Conservation (phyloP, 1,140 invertebrate genomes). For the Xylocopa sonorina region DNA sequence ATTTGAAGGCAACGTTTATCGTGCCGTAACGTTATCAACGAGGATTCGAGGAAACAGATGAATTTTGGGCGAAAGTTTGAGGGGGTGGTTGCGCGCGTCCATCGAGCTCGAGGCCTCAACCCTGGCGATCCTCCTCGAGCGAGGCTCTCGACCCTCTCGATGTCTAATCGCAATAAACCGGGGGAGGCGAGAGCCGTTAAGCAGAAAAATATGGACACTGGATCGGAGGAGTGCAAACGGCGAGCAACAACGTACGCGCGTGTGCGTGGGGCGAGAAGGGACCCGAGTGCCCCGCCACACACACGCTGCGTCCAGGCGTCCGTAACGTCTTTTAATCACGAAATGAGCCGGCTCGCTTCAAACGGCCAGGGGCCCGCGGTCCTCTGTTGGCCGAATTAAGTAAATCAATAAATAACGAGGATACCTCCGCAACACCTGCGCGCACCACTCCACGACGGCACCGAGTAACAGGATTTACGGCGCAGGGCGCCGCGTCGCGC, state of each 20-base stretch:
- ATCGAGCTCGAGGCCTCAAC: constrained; percentile 41
- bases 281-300: constrained; percentile 74
- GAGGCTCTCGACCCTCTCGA: no score
- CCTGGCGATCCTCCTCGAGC: no score
- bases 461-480: constrained; percentile 66
- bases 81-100: background rate
- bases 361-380: constrained; percentile 72
- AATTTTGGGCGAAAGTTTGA: no score
- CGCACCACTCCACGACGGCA: constrained; percentile 63
- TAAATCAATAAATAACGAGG: constrained; percentile 82
- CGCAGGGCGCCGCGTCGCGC: constrained; percentile 57
- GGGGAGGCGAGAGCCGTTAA: constrained; percentile 78
- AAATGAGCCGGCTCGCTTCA: constrained; percentile 78
- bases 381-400: constrained; percentile 79
- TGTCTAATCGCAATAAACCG: constrained; percentile 76
- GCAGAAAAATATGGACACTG: constrained; percentile 77
- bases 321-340: constrained; percentile 82
- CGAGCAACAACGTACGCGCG: constrained; percentile 7
- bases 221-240: constrained; percentile 35
- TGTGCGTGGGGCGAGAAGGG: constrained; percentile 2
- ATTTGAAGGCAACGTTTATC: no score
- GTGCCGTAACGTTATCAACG: no score
- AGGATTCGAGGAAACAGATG: no score
- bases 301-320: constrained; percentile 78
- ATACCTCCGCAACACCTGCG: constrained; percentile 78